Evolutionary conservation across 2,888 invertebrate species (phyloP).

Genomic region (Diplazon laetatorius): DNA sequence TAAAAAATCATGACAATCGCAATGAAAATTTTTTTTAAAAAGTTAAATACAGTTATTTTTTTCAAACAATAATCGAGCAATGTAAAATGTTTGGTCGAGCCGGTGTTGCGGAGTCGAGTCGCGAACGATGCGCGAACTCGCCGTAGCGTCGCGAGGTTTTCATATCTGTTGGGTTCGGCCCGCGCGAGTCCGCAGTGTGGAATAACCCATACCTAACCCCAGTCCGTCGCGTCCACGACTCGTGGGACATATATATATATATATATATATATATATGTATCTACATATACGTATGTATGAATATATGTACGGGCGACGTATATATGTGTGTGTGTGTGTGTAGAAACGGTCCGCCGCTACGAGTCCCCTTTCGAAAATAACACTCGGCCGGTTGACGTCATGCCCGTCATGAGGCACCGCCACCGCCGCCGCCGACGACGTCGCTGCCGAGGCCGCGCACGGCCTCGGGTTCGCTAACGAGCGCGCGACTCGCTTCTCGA

Average conservation of each 20-base stretch:
- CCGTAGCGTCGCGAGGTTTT: conserved; percentile 25
- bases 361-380: conserved; percentile 82
- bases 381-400: conserved; percentile 82
- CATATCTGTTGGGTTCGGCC: conserved; percentile 53
- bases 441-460: conserved; percentile 82
- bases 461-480: conserved; percentile 80
- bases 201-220: neutral
- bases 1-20: too few species aligned
- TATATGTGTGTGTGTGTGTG: conserved; percentile 24
- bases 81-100: neutral
- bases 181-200: conserved; percentile 33
- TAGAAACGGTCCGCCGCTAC: conserved; percentile 64
- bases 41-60: too few species aligned
- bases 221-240: neutral
- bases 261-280: neutral
- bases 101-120: neutral
- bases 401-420: conserved; percentile 77
- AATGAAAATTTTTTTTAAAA: too few species aligned
- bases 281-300: conserved; percentile 24
- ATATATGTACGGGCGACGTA: too few species aligned
- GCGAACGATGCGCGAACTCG: conserved; percentile 25
- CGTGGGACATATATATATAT: neutral
- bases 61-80: neutral
- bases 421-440: conserved; percentile 83
- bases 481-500: conserved; percentile 86